These are phyloP conservation scores for Lasioglossum calceatum DNA, from an alignment of 2,888 invertebrate genomes.

Conservation along the genomic window DNA sequence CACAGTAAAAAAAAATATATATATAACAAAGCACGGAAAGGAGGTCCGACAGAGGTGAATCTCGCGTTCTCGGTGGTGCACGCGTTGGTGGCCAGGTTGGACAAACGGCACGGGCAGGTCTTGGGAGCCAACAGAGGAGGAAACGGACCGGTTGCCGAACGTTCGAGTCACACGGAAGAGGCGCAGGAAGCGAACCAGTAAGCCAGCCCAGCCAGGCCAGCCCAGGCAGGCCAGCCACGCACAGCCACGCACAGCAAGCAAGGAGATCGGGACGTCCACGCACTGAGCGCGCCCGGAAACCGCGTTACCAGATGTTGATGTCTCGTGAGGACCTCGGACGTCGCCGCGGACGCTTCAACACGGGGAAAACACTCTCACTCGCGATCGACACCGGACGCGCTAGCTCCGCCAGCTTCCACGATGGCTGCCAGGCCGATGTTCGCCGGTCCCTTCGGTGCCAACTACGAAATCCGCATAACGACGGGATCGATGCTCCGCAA, in stretches of 20 bases:
- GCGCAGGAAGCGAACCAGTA: constrained; percentile 18
- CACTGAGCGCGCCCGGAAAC: constrained; percentile 40
- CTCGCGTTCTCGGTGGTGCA: not conserved
- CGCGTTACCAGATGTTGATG: constrained; percentile 62
- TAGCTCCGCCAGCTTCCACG: constrained; percentile 31
- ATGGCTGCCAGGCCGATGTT: not conserved
- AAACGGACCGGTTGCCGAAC: not conserved
- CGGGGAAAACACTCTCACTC: constrained; percentile 64
- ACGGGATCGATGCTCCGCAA: not conserved
- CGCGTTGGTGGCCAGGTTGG: not conserved
- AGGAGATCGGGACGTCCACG: constrained; percentile 45
- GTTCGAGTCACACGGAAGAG: constrained; percentile 25
- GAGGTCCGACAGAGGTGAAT: not conserved
- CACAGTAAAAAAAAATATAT: not conserved
- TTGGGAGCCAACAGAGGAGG: not conserved
- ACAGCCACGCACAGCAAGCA: constrained; percentile 1
- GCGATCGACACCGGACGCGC: constrained; percentile 57
- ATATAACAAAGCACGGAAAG: not conserved
- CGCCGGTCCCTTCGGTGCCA: not conserved
- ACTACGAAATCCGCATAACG: not conserved
- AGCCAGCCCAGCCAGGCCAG: not conserved
- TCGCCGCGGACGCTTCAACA: constrained; percentile 37
- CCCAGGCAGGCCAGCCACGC: not conserved
- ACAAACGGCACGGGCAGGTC: not conserved
- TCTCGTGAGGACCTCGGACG: constrained; percentile 34